phyloP scores from a whole-genome alignment of 2,113 vertebrate genomes.

The Odontophorus gujanensis region DNA sequence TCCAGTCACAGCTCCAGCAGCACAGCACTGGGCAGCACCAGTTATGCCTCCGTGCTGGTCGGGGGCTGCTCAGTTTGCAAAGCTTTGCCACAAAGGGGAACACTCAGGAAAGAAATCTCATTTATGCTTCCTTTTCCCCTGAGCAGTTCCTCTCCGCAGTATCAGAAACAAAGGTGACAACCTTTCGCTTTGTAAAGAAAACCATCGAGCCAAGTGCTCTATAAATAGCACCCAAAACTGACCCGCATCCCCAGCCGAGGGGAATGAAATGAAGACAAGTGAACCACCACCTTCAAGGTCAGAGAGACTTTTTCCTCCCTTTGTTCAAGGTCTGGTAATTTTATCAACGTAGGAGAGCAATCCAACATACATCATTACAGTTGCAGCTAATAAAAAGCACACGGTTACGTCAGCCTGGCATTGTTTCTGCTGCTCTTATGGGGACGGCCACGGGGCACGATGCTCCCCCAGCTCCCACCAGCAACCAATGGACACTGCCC shows the following conservation, averaged over 20 bases:
- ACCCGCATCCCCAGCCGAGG: constrained; percentile 42
- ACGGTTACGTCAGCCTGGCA: background rate
- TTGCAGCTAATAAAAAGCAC: constrained; percentile 42
- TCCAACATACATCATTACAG: constrained; percentile 62
- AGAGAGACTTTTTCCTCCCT: background rate
- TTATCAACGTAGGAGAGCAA: constrained; percentile 58
- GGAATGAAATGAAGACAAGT: constrained; percentile 65
- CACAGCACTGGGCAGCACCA: background rate
- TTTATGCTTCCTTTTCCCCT: constrained; percentile 60
- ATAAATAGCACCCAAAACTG: constrained; percentile 73
- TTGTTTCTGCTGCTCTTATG: background rate
- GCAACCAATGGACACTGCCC: background rate
- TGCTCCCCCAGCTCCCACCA: background rate
- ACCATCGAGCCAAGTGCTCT: constrained; percentile 8
- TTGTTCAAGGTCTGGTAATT: constrained; percentile 68
- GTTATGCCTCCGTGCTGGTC: background rate
- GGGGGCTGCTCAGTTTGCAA: constrained; percentile 32
- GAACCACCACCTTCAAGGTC: constrained; percentile 65
- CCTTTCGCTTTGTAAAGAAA: constrained; percentile 60
- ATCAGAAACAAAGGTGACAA: constrained; percentile 72
- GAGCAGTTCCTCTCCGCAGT: constrained; percentile 53
- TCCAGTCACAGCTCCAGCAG: background rate
- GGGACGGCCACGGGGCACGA: background rate
- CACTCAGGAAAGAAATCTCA: constrained; percentile 31
- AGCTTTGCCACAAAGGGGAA: background rate